phyloP scores from a whole-genome alignment of 1,140 invertebrate genomes.

The Megalopta genalis region DNA sequence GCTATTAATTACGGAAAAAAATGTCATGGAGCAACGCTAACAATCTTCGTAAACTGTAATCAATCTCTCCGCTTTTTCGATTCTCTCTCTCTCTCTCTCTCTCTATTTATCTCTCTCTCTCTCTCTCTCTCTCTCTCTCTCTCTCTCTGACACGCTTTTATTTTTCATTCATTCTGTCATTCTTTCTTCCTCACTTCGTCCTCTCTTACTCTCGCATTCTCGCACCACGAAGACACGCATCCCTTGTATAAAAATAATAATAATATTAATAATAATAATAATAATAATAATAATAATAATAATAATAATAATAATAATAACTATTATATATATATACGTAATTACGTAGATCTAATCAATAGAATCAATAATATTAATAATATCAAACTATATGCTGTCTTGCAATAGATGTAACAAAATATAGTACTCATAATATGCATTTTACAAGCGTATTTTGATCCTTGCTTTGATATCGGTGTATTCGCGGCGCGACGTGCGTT shows the following conservation, averaged over 20 bases:
- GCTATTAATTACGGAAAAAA: slow-evolving; percentile 60
- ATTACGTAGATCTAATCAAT: slow-evolving; percentile 70
- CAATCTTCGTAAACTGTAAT: slow-evolving; percentile 54
- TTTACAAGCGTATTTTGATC: slow-evolving; percentile 81
- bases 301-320: slow-evolving; percentile 54
- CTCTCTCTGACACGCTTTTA: slow-evolving; percentile 34
- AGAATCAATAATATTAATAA: slow-evolving; percentile 79
- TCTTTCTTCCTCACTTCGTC: slow-evolving; percentile 35
- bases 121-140: slow-evolving; percentile 33
- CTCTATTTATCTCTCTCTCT: slow-evolving; percentile 10
- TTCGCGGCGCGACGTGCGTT: slow-evolving; percentile 36
- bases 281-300: slow-evolving; percentile 61
- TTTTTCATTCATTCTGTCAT: not conserved
- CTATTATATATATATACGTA: slow-evolving; percentile 43
- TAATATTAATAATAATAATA: slow-evolving; percentile 57
- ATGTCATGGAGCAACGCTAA: slow-evolving; percentile 77
- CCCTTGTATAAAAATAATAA: slow-evolving; percentile 65
- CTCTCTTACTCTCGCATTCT: slow-evolving; percentile 39
- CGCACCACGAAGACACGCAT: slow-evolving; percentile 48
- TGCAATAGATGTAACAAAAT: slow-evolving; percentile 80
- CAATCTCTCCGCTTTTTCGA: slow-evolving; percentile 37
- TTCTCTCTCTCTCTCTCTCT: slow-evolving; percentile 40
- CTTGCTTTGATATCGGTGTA: slow-evolving; percentile 78
- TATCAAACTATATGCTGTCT: slow-evolving; percentile 73
- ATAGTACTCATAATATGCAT: slow-evolving; percentile 79